These are phyloP conservation scores for Lottia gigantea DNA, from an alignment of 2,888 invertebrate species.

Conservation along the genomic window DNA sequence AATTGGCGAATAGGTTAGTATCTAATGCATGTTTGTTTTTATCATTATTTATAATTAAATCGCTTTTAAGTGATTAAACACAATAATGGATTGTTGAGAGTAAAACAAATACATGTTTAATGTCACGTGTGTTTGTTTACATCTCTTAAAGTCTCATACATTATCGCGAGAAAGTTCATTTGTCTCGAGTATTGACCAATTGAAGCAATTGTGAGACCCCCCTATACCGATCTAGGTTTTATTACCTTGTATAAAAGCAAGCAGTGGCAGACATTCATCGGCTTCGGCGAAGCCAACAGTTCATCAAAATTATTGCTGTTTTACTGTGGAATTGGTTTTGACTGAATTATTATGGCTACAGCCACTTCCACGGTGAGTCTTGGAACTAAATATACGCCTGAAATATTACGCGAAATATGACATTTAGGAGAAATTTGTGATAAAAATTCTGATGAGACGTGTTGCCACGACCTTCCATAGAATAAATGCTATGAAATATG, in stretches of 20 bases:
- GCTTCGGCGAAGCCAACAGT: constrained; percentile 53
- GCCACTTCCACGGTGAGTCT: constrained; percentile 48
- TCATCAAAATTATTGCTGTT: constrained; percentile 18
- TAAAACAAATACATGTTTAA: too few species aligned
- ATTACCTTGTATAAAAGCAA: constrained; percentile 56
- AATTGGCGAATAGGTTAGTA: too few species aligned
- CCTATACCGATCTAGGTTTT: constrained; percentile 42
- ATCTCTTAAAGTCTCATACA: constrained; percentile 18
- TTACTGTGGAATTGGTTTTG: constrained; percentile 10
- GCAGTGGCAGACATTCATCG: constrained; percentile 41
- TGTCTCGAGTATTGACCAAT: constrained; percentile 20
- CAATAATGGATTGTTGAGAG: too few species aligned
- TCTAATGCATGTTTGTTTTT: too few species aligned
- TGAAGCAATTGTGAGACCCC: constrained; percentile 38
- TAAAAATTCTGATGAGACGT: neutral
- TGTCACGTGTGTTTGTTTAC: constrained; percentile 27
- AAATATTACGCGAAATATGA: constrained; percentile 6
- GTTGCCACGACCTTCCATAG: too few species aligned
- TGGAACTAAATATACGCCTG: neutral
- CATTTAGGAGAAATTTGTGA: neutral
- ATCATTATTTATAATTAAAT: too few species aligned
- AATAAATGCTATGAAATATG: too few species aligned
- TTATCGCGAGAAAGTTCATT: constrained; percentile 26
- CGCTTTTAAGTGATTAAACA: too few species aligned
- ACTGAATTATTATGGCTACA: constrained; percentile 35